A percentile compares a stretch with the other conserved stretches of the same genome.
Conservation (phyloP, 2,797 vertebrate species). For the Oreonectes daqikongensis region DNA sequence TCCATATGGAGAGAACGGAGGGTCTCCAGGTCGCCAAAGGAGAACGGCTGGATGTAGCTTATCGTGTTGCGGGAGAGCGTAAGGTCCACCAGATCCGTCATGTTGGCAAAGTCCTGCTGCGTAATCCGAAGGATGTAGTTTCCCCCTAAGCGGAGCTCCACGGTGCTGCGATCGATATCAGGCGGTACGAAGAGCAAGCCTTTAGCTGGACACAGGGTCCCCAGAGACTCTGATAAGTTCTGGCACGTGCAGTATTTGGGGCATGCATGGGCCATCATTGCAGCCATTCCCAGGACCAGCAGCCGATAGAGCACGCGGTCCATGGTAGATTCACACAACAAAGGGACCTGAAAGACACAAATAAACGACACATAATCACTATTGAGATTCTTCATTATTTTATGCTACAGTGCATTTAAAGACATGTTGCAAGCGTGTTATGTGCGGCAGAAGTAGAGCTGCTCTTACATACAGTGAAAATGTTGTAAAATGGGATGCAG, state of each 20-base stretch:
- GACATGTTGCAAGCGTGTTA: no score
- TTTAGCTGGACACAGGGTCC: slow-evolving; percentile 91
- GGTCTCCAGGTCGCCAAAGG: slow-evolving; percentile 92
- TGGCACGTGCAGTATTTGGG: slow-evolving; percentile 94
- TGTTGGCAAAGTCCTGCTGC: slow-evolving; percentile 92
- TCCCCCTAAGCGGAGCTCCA: slow-evolving; percentile 91
- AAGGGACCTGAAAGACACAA: slow-evolving; percentile 71
- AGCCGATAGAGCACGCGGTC: slow-evolving; percentile 87
- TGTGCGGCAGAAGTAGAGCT: no score
- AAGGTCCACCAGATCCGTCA: slow-evolving; percentile 93
- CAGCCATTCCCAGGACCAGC: slow-evolving; percentile 89
- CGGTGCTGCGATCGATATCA: slow-evolving; percentile 89
- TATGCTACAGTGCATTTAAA: no score
- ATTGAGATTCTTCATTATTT: neutral
- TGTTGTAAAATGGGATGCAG: no score
- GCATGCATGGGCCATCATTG: slow-evolving; percentile 82
- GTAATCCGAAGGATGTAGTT: slow-evolving; percentile 92
- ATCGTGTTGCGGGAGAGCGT: slow-evolving; percentile 94
- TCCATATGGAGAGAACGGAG: slow-evolving; percentile 91
- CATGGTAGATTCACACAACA: slow-evolving; percentile 85
- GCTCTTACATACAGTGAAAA: no score
- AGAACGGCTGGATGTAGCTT: slow-evolving; percentile 90
- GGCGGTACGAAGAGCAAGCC: slow-evolving; percentile 92
- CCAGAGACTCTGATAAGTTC: slow-evolving; percentile 92
- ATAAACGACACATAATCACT: slow-evolving; percentile 16